Conservation (phyloP, 1,140 invertebrate genomes). For the Sarcophaga peregrina region DNA sequence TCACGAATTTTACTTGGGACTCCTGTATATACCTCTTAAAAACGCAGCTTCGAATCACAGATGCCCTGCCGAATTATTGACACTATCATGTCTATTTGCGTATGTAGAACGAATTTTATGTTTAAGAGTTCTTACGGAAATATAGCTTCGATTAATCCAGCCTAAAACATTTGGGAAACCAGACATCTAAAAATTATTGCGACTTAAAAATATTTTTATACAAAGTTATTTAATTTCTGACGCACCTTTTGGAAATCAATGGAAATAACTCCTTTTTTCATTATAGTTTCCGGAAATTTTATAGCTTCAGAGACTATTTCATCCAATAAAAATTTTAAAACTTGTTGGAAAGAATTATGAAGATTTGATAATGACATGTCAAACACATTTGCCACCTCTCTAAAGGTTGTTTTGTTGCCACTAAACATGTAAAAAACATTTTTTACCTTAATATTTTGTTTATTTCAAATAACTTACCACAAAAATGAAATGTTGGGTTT, state of each 20-base stretch:
- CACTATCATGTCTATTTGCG: slow-evolving; percentile 28
- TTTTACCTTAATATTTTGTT: neutral
- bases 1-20: slow-evolving; percentile 10
- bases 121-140: slow-evolving; percentile 18
- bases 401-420: slow-evolving; percentile 12
- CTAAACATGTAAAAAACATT: neutral
- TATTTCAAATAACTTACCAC: slow-evolving; percentile 4
- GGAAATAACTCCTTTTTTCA: neutral
- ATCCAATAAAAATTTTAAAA: slow-evolving; percentile 22
- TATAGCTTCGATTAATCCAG: slow-evolving; percentile 18
- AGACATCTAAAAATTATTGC: neutral
- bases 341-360: neutral
- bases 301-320: neutral
- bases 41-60: slow-evolving; percentile 19
- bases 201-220: neutral
- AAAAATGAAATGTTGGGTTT: neutral
- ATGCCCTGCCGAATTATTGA: slow-evolving; percentile 31
- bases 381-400: slow-evolving; percentile 3
- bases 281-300: neutral
- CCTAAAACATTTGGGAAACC: slow-evolving; percentile 33
- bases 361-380: slow-evolving; percentile 8
- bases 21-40: slow-evolving; percentile 20
- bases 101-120: slow-evolving; percentile 31
- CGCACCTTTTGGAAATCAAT: neutral
- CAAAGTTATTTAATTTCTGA: neutral